A percentile compares a stretch with the other conserved stretches of the same genome.
phyloP scores from a whole-genome alignment of 2,797 vertebrate species.

The Meda fulgida region DNA sequence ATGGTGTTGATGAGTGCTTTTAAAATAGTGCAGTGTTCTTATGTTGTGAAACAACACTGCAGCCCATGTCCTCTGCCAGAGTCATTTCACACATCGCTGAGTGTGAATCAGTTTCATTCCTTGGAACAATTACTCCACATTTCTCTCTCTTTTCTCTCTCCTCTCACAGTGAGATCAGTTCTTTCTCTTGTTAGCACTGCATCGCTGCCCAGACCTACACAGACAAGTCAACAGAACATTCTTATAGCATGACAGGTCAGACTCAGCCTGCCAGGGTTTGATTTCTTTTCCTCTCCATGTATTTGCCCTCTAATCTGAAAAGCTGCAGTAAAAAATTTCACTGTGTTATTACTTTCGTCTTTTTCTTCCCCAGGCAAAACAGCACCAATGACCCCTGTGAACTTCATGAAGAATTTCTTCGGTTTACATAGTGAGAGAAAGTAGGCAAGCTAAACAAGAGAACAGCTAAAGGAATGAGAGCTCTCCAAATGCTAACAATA shows the following conservation, averaged over 20 bases:
- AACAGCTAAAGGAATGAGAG: constrained; percentile 68
- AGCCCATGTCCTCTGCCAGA: constrained; percentile 80
- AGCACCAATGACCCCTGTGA: constrained; percentile 70
- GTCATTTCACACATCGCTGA: constrained; percentile 84
- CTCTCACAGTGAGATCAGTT: constrained; percentile 51
- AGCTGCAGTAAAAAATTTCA: constrained; percentile 56
- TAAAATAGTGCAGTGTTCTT: constrained; percentile 78
- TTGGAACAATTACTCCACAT: constrained; percentile 83
- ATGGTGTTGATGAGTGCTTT: constrained; percentile 79
- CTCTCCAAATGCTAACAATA: constrained; percentile 68
- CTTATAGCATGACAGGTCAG: constrained; percentile 57
- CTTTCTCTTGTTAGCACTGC: constrained; percentile 62
- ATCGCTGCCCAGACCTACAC: constrained; percentile 68
- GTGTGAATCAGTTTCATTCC: constrained; percentile 85
- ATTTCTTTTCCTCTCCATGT: constrained; percentile 49
- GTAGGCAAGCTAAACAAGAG: constrained; percentile 70
- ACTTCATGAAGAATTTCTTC: constrained; percentile 64
- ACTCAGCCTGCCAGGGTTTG: constrained; percentile 53
- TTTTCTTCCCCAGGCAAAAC: constrained; percentile 64
- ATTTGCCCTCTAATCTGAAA: constrained; percentile 59
- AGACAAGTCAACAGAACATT: constrained; percentile 63
- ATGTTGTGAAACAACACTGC: constrained; percentile 75
- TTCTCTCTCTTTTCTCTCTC: constrained; percentile 66
- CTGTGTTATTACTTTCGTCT: constrained; percentile 44
- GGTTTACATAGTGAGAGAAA: constrained; percentile 69